Evolutionary conservation across 1,140 invertebrate species (phyloP).

Genomic region (Papilio dardanus): DNA sequence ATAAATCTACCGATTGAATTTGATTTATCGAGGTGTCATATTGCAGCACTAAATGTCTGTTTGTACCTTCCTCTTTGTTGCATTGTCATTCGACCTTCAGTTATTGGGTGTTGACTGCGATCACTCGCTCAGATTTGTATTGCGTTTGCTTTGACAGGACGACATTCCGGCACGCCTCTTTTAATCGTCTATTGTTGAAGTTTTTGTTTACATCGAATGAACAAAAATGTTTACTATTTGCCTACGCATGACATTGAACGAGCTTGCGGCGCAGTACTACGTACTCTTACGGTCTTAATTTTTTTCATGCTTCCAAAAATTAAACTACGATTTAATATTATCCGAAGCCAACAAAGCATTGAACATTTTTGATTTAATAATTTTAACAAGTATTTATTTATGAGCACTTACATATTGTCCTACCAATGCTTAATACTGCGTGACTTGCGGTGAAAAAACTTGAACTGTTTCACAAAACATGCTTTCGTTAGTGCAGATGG

Average conservation of each 20-base stretch:
- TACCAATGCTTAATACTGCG: no score
- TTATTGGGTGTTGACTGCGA: background rate
- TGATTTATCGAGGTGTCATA: conserved; percentile 23
- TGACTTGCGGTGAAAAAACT: background rate
- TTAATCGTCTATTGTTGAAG: conserved; percentile 55
- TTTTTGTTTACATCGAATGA: conserved; percentile 45
- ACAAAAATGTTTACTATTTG: background rate
- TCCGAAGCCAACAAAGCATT: no score
- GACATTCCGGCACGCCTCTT: conserved; percentile 49
- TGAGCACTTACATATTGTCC: no score
- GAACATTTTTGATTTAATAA: no score
- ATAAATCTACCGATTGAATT: conserved; percentile 39
- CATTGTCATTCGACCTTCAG: conserved; percentile 27
- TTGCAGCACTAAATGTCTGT: conserved; percentile 25
- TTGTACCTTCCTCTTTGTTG: conserved; percentile 7
- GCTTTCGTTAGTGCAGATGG: conserved; percentile 18
- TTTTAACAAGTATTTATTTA: no score
- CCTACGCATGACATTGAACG: background rate
- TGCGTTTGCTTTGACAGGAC: conserved; percentile 26
- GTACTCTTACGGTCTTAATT: background rate
- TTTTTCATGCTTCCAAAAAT: background rate
- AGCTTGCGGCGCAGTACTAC: background rate
- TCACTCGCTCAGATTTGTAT: conserved; percentile 1
- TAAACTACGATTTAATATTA: no score
- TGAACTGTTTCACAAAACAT: background rate